Conservation (phyloP, 2,888 invertebrate genomes). For the Brenthis ino region DNA sequence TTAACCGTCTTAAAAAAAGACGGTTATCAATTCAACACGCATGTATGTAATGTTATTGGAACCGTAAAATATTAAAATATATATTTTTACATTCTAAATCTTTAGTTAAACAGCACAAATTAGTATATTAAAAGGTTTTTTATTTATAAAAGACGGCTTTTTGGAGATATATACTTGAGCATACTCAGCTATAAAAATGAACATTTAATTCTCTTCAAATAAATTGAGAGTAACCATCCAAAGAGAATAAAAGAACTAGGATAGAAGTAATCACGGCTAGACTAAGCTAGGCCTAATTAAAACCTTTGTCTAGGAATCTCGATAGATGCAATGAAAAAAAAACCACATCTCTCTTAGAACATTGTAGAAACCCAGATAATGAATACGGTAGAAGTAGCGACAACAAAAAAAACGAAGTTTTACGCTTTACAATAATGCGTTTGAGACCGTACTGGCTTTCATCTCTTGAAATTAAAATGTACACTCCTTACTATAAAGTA, state of each 20-base stretch:
- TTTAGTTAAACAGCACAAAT: no score
- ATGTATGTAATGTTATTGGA: no score
- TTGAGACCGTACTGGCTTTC: background rate
- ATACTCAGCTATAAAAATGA: background rate
- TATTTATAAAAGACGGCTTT: no score
- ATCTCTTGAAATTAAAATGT: slow-evolving; percentile 17
- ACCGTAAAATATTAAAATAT: no score
- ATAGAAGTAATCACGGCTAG: background rate
- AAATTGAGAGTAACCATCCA: background rate
- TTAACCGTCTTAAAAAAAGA: no score
- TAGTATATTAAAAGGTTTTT: no score
- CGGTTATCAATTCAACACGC: no score
- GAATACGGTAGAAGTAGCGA: slow-evolving; percentile 1
- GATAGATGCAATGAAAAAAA: background rate
- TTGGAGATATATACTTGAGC: no score
- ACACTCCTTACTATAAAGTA: background rate
- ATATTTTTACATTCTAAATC: no score
- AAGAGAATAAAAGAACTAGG: background rate
- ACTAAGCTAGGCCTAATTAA: background rate
- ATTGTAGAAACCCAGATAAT: slow-evolving; percentile 1
- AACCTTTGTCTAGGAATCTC: background rate
- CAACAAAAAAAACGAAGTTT: slow-evolving; percentile 19
- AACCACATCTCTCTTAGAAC: background rate
- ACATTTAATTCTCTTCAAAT: background rate
- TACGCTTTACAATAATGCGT: slow-evolving; percentile 16